Conservation (phyloP, 2,113 vertebrate genomes). For the Vidua macroura region DNA sequence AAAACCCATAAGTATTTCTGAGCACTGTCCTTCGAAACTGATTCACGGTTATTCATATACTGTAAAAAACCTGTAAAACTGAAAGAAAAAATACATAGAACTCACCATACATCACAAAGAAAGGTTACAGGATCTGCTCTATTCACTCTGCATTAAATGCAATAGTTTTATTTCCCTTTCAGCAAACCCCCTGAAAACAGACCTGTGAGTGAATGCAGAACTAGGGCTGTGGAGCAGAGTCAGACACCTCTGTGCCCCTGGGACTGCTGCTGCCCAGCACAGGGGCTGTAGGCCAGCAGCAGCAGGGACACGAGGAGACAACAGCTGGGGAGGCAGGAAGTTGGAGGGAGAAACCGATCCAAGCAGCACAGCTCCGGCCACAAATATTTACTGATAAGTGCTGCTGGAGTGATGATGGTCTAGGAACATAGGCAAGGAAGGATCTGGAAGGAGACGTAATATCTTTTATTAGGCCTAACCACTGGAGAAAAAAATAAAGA, state of each 20-base stretch:
- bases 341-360: rapidly evolving
- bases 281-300: not conserved
- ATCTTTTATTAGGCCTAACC: not conserved
- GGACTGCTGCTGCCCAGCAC: not conserved
- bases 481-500: not conserved
- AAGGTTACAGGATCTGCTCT: not conserved
- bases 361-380: not conserved
- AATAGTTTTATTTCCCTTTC: not conserved
- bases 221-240: not conserved
- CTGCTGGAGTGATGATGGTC: not conserved
- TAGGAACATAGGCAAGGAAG: not conserved
- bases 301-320: rapidly evolving
- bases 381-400: not conserved
- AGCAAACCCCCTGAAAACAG: not conserved
- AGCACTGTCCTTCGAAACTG: not conserved
- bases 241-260: not conserved
- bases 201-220: not conserved
- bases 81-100: not conserved
- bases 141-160: not conserved
- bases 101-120: not conserved
- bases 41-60: not conserved
- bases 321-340: not conserved
- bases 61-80: not conserved
- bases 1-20: not conserved
- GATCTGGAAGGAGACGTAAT: not conserved